Evolutionary conservation across 2,113 vertebrate species (phyloP).

Genomic region (Pseudopodoces humilis): DNA sequence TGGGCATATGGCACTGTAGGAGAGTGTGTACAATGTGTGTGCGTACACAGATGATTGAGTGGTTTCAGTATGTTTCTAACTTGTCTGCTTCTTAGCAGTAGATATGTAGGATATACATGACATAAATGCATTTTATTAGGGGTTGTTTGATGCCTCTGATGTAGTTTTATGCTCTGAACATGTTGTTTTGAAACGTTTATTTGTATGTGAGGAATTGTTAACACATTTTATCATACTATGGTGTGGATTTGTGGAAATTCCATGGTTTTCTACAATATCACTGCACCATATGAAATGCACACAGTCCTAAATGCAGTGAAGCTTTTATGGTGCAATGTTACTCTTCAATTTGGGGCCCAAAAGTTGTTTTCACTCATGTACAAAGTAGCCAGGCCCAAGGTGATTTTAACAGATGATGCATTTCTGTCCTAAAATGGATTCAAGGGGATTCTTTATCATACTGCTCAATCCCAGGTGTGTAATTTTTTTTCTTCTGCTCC

Average conservation of each 20-base stretch:
- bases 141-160: background rate
- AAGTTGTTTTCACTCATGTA: background rate
- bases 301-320: background rate
- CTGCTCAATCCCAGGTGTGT: background rate
- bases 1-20: background rate
- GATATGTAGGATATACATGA: background rate
- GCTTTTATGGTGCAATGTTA: background rate
- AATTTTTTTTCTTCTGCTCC: background rate
- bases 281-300: background rate
- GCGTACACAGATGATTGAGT: background rate
- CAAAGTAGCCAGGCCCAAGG: background rate
- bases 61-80: background rate
- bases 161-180: background rate
- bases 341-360: background rate
- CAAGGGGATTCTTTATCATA: background rate
- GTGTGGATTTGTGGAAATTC: background rate
- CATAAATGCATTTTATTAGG: background rate
- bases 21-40: background rate
- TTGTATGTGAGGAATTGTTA: background rate
- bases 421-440: background rate
- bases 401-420: background rate
- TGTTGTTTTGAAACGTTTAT: background rate
- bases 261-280: background rate
- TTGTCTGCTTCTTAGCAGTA: background rate
- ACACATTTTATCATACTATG: background rate